These are phyloP conservation scores for Mugil cephalus DNA, from an alignment of 2,113 vertebrate genomes.

Conservation along the genomic window DNA sequence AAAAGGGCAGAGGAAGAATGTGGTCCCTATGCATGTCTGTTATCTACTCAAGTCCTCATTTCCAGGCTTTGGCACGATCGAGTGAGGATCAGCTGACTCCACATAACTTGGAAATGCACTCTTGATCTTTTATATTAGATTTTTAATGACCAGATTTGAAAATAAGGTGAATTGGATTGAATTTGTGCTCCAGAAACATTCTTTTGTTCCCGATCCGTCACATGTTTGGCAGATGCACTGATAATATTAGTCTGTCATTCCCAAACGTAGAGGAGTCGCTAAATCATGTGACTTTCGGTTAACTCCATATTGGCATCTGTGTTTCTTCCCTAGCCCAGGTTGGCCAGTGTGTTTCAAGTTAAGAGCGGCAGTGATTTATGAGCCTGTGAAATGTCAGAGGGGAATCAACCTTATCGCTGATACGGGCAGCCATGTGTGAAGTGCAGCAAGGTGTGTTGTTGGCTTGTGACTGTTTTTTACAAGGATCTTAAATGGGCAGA, in stretches of 20 bases:
- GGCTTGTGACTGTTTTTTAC: neutral
- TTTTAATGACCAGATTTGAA: neutral
- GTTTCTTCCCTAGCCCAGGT: neutral
- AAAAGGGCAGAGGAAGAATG: conserved; percentile 65
- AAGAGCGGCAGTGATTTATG: conserved; percentile 9
- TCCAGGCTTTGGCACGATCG: neutral
- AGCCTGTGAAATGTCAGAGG: conserved; percentile 13
- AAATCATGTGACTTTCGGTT: neutral
- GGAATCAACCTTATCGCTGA: conserved; percentile 35
- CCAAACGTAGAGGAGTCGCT: conserved; percentile 15
- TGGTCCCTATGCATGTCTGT: conserved; percentile 16
- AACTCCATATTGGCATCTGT: neutral
- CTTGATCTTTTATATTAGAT: neutral
- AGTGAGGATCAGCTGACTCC: neutral
- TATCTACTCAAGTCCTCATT: conserved; percentile 31
- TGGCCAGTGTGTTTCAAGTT: conserved; percentile 3
- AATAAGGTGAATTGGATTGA: conserved; percentile 10
- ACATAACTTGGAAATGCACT: neutral
- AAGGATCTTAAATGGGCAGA: neutral
- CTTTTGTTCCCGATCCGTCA: conserved; percentile 7
- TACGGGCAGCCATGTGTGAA: conserved; percentile 25
- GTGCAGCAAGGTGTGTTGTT: conserved; percentile 7
- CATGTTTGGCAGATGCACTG: conserved; percentile 24
- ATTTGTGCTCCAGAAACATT: conserved; percentile 1
- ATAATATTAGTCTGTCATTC: conserved; percentile 2